Evolutionary conservation across 2,797 vertebrate species (phyloP).

Genomic region (Microctenopoma stevenorrisi): DNA sequence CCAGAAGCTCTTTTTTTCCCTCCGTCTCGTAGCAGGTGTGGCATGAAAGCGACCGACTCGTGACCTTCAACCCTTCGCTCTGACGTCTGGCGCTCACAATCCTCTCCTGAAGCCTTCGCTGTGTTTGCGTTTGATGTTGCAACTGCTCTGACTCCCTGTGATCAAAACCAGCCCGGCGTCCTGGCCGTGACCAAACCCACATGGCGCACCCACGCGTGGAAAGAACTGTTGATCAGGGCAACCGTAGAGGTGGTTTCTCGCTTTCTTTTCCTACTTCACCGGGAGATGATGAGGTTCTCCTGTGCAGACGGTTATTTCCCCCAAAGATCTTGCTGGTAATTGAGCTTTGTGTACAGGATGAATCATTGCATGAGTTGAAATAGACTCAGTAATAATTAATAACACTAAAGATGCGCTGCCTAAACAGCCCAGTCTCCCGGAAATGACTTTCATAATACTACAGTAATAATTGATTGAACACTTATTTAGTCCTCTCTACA

Average conservation of each 20-base stretch:
- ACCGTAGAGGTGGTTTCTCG: slow-evolving; percentile 4
- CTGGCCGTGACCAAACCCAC: slow-evolving; percentile 30
- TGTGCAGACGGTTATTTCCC: slow-evolving; percentile 3
- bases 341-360: slow-evolving; percentile 6
- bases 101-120: neutral
- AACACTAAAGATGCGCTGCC: neutral
- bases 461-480: neutral
- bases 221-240: slow-evolving; percentile 21
- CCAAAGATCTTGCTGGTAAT: neutral
- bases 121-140: slow-evolving; percentile 7
- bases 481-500: neutral
- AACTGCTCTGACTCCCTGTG: slow-evolving; percentile 14
- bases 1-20: slow-evolving; percentile 4
- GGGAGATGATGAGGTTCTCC: neutral
- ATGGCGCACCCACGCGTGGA: slow-evolving; percentile 14
- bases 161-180: slow-evolving; percentile 8
- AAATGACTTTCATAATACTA: neutral
- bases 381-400: neutral
- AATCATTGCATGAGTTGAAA: neutral
- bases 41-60: slow-evolving; percentile 21
- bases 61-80: slow-evolving; percentile 14
- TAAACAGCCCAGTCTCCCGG: neutral
- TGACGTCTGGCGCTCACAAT: neutral
- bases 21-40: slow-evolving; percentile 18
- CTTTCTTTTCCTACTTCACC: slow-evolving; percentile 8